A percentile compares a stretch with the other conserved stretches of the same genome.
Conservation (phyloP, 2,113 vertebrate species). For the Haemorhous mexicanus region DNA sequence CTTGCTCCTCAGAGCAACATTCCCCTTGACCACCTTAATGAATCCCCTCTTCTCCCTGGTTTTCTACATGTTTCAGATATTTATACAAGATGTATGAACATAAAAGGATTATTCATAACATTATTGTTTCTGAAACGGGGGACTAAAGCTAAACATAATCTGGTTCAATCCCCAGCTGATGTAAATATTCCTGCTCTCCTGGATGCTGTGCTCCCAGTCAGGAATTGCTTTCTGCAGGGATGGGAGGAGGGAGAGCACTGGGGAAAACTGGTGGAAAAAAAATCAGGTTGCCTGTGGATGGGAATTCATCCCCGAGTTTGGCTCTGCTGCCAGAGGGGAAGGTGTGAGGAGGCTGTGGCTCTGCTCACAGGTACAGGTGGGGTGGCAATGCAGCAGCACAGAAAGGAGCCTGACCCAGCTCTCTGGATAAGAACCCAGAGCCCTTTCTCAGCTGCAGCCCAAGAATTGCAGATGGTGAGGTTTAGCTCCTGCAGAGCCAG, state of each 20-base stretch:
- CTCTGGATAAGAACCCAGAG: not conserved
- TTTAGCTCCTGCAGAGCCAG: not conserved
- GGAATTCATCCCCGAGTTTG: not conserved
- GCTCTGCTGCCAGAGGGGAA: not conserved
- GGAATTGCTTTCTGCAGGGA: not conserved
- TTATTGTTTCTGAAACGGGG: conserved; percentile 28
- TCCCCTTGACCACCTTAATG: conserved; percentile 20
- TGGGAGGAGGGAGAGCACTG: not conserved
- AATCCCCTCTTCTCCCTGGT: not conserved
- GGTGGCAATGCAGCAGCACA: not conserved
- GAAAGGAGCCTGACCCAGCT: not conserved
- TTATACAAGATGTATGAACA: conserved; percentile 42
- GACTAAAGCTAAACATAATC: conserved; percentile 28
- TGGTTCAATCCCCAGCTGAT: not conserved
- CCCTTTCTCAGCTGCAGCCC: not conserved
- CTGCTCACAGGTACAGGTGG: not conserved
- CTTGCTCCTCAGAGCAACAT: not conserved
- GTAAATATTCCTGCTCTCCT: conserved; percentile 17
- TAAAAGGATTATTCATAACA: conserved; percentile 41
- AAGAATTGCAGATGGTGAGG: rapidly evolving
- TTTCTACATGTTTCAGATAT: not conserved
- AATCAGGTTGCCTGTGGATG: not conserved
- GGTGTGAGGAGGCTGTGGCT: not conserved
- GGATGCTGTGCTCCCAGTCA: not conserved
- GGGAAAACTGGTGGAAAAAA: not conserved